Evolutionary conservation across 92 coral and sea anemone species (phyloP).

Genomic region (Porites rus): DNA sequence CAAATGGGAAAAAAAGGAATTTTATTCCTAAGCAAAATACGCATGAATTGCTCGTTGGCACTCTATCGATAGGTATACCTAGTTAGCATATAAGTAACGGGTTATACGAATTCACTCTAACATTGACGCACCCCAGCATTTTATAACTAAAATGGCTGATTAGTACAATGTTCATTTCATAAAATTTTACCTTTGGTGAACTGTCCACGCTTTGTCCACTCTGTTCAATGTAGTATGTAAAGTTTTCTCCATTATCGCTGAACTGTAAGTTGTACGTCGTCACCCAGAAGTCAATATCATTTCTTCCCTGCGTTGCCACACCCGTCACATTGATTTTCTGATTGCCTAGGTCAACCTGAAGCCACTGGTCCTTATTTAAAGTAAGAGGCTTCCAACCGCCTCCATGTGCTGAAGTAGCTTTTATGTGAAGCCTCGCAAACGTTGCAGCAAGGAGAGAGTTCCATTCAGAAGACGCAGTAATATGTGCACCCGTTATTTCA

Average conservation of each 20-base stretch:
- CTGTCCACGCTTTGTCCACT: not conserved
- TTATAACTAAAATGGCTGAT: too few species aligned
- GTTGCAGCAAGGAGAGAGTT: not conserved
- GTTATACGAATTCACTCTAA: too few species aligned
- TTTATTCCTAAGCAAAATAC: too few species aligned
- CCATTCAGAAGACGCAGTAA: not conserved
- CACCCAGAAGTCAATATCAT: not conserved
- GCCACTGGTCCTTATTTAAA: not conserved
- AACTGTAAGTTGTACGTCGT: slow-evolving; percentile 23
- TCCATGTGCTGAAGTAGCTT: not conserved
- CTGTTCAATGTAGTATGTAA: slow-evolving; percentile 2
- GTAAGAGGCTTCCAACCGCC: slow-evolving; percentile 2
- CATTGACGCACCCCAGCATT: too few species aligned
- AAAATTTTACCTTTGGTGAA: not conserved
- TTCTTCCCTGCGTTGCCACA: slow-evolving; percentile 11
- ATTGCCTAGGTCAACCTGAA: slow-evolving; percentile 1
- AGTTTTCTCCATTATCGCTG: not conserved
- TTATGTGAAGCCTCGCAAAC: not conserved
- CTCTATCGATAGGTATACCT: too few species aligned
- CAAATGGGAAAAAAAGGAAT: too few species aligned
- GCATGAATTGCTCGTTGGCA: too few species aligned
- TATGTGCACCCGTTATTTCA: slow-evolving; percentile 5
- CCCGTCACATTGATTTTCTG: slow-evolving; percentile 10
- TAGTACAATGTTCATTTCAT: too few species aligned
- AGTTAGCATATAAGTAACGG: too few species aligned